A percentile compares a stretch with the other conserved stretches of the same genome.
Conservation (phyloP, 2,888 invertebrate species). For the Euphydryas editha region DNA sequence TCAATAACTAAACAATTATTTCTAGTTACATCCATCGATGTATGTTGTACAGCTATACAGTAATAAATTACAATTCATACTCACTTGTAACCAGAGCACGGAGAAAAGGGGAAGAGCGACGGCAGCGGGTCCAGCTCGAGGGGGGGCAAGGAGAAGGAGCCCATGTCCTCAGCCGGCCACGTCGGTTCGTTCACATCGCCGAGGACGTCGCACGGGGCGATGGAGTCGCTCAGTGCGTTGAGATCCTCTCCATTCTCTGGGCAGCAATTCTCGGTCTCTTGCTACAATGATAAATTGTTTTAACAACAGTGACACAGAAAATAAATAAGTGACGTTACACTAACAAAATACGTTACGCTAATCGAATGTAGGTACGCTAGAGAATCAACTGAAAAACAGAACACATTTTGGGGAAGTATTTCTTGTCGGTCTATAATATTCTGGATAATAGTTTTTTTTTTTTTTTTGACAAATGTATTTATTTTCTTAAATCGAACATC, state of each 20-base stretch:
- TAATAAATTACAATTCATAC: conserved; percentile 50
- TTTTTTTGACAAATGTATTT: too few species aligned
- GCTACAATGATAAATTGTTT: conserved; percentile 50
- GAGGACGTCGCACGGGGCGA: conserved; percentile 67
- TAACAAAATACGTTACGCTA: neutral
- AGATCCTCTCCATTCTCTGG: conserved; percentile 74
- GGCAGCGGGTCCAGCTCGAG: conserved; percentile 94
- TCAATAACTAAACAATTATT: too few species aligned
- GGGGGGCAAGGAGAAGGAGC: conserved; percentile 91
- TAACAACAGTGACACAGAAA: too few species aligned
- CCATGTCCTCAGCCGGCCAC: conserved; percentile 91
- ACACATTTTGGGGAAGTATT: too few species aligned
- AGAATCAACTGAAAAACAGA: too few species aligned
- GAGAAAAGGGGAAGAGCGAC: conserved; percentile 93
- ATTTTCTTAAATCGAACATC: too few species aligned
- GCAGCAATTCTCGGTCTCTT: conserved; percentile 75
- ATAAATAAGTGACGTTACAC: neutral
- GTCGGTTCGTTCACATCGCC: conserved; percentile 79
- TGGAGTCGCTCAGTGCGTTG: conserved; percentile 65
- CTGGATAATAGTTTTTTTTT: too few species aligned
- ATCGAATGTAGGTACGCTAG: too few species aligned
- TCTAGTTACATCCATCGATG: too few species aligned
- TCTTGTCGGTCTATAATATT: too few species aligned
- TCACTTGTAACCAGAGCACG: conserved; percentile 91
- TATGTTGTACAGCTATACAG: neutral